phyloP scores from a whole-genome alignment of 1,140 invertebrate genomes.

The Gonatopus flavifemur region DNA sequence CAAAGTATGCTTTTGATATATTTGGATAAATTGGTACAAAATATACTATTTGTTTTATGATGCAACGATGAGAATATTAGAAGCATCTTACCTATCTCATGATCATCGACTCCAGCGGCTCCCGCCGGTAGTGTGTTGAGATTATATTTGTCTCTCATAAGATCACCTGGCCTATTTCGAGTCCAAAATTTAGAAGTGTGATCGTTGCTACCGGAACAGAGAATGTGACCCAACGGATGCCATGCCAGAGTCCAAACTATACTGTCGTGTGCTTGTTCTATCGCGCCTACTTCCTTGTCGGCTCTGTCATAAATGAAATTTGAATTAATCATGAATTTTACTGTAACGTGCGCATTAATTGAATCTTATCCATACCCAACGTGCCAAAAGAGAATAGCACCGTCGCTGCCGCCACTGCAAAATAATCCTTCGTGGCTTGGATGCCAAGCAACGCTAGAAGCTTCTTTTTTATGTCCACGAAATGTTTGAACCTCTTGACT shows the following conservation, averaged over 20 bases:
- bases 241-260: constrained; percentile 99
- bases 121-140: constrained; percentile 88
- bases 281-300: constrained; percentile 96
- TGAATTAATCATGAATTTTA: background rate
- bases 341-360: constrained; percentile 6
- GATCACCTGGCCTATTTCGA: constrained; percentile 95
- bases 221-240: constrained; percentile 98
- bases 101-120: constrained; percentile 70
- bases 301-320: constrained; percentile 74
- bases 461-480: constrained; percentile 98
- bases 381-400: constrained; percentile 97
- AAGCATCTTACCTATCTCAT: constrained; percentile 64
- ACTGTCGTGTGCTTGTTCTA: constrained; percentile 98
- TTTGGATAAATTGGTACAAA: background rate
- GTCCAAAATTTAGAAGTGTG: constrained; percentile 99
- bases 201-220: constrained; percentile 98
- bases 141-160: constrained; percentile 96
- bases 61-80: background rate
- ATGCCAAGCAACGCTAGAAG: constrained; percentile 97
- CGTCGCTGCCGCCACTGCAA: constrained; percentile 95
- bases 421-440: constrained; percentile 95
- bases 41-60: background rate
- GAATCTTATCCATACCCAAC: constrained; percentile 85
- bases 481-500: constrained; percentile 93
- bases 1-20: constrained; percentile 1